Evolutionary conservation across 2,113 vertebrate genomes (phyloP), one percentile per base, ranked within the genome.

Genomic region (Tychaedon coryphoeus): DNA sequence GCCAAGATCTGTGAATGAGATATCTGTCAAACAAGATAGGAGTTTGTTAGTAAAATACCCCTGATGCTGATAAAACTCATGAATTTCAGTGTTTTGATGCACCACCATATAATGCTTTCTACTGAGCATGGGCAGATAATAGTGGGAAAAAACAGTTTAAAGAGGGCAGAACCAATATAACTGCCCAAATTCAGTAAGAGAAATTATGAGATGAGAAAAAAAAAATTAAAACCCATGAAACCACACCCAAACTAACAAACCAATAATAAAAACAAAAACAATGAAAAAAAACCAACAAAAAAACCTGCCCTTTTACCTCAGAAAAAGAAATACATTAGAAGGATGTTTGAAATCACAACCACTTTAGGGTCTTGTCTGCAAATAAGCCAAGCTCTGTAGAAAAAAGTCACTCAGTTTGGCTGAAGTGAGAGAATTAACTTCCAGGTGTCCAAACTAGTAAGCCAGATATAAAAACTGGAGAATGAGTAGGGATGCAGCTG

Each of bases 401-500:
- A 88, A 90, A 61, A 74, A 85, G 24, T 72, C 31, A 36, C 12
- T 58, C 73, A 50, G 43, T 92, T 53, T 80, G 90, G 53, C 53
- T 92, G 72, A 88, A 23, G 26, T 75, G 65, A 83, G 62, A 78
- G 58, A 95, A 92, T 93, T 96, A 84, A 87, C 67, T 94, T 96
- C 23, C 43, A 89, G 47, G 74, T 96, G 78, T 64, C 38, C 58
- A 66, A 71, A 88, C 7, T 28, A 26, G 29, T 69, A 95, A 96
- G 90, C 56, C 74, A 94, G 90, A 92, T 75, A 38, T 10, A 92
- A 96, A 96, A 92, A 86, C 28, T 86, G 34, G 50, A 77, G 80
- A 82, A 83, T 92, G 28, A 94, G 90, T 96, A 88, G 62, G 10
- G 54, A 95, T 97, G 96, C 93, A 93, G 14, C 18, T 79, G 92